Base-by-base conservation (phyloP, 2,888 invertebrate species). In the Ctena decussata region DNA sequence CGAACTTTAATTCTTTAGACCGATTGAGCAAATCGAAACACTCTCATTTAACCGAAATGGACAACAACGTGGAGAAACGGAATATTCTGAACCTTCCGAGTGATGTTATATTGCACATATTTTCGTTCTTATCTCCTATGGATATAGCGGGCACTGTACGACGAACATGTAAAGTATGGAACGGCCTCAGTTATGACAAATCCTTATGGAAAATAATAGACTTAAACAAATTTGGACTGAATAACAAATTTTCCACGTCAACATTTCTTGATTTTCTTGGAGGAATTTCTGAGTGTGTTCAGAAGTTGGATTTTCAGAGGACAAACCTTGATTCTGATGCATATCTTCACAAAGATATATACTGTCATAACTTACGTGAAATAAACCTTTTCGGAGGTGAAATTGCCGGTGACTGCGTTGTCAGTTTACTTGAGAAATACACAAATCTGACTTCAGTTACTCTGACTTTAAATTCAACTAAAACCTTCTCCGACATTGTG, bases 161-260 rank as follows among this genome's bases (percentile, higher is more conserved):
- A 60, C 69, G 78, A 39, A 89, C 89, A 0, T 91, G 91, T 76
- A 80, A 30, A n/a, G n/a, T 79, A 18, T 90, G 90, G 91, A 53
- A 89, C 57, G 77, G 75, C 12, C 83, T 89, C 6, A 89, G 88
- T 24, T 81, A 82, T 41, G 84, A 89, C 69, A 80, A 78, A 21
- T 57, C 69, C 24, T 83, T 90, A 2, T 91, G 90, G 90, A 85
- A 82, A 73, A 70, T 32, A 1, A 46, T 91, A 35, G 74, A 87
- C 57, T 69, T 88, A 35, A 60, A 77, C 11, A 72, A 79, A 24
- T 84, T 80, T 46, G 53, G 53, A 21, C 49, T 41, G 0, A 46
- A 87, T 18, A 69, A 78, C 30, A 60, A 72, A 35, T 80, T 90
- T 65, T 80, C 80, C 12, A 74, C 87, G 32, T 53, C 69, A 18